These are phyloP conservation scores for Hemitrygon akajei DNA, from an alignment of 2,797 vertebrate genomes.

Conservation along the genomic window DNA sequence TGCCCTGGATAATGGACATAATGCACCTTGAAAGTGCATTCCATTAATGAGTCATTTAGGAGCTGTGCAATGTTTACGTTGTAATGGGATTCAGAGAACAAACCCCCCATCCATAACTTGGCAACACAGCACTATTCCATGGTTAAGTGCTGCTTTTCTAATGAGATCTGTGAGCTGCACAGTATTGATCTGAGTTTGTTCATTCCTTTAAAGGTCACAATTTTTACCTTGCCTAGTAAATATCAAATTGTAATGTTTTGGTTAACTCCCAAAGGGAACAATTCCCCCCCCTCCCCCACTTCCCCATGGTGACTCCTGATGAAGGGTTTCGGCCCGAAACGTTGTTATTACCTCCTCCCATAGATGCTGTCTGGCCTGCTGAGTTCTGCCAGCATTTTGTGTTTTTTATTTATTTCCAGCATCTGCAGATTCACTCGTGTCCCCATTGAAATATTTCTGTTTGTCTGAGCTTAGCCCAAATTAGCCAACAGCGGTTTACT, in stretches of 20 bases:
- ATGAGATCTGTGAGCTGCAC: neutral
- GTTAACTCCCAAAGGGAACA: neutral
- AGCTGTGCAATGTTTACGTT: neutral
- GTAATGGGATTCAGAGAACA: neutral
- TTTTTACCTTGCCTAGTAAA: neutral
- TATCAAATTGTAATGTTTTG: neutral
- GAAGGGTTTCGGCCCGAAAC: too few relatives aligned
- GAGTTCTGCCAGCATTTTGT: too few relatives aligned
- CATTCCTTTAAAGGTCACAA: neutral
- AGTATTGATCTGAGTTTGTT: neutral
- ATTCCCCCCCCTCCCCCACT: too few relatives aligned
- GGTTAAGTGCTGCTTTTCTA: neutral
- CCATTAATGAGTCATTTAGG: neutral
- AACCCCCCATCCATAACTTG: neutral
- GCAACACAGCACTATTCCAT: neutral
- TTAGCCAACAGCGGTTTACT: neutral
- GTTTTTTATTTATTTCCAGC: too few relatives aligned
- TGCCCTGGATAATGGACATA: too few relatives aligned
- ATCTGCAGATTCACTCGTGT: too few relatives aligned
- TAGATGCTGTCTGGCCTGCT: too few relatives aligned
- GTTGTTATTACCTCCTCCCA: too few relatives aligned
- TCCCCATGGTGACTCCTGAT: too few relatives aligned
- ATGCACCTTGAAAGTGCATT: neutral
- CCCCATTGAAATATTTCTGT: neutral
- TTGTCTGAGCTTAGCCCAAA: neutral